Base-by-base conservation (phyloP, 1,140 invertebrate species). In the Macrocentrus cingulum region DNA sequence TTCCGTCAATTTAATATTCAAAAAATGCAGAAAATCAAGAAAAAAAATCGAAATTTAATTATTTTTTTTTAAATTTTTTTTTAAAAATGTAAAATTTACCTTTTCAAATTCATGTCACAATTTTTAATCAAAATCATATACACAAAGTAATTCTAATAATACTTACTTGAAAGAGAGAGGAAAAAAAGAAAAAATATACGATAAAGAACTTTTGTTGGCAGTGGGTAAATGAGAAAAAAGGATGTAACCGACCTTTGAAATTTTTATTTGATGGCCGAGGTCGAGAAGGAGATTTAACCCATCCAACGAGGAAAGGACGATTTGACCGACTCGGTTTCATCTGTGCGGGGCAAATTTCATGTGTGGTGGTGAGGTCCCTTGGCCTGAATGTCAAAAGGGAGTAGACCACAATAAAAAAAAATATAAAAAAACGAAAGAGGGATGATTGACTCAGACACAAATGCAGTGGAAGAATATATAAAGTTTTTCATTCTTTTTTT, bases 241-340 rank as follows among this genome's bases (percentile, higher is more conserved):
- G 13, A 11, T 11, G 49, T 32, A 34, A 20, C 29, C 7, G 18
- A 34, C 22, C 18, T 58, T 58, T 51, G 25, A 58, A 23, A 58
- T 58, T 58, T 58, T 39, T 25, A 51, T 58, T 50, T 23, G 55
- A 57, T 58, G n/a, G n/a, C n/a, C n/a, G n/a, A n/a, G n/a, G n/a
- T n/a, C 29, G 48, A 13, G 3, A 16, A 19, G 48, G 42, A 58
- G 48, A 58, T 58, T 58, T 58, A 58, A 51, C 51, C 25, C 48
- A 22, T 37, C 42, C 48, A 29, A 51, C 13, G 34, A n/a, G 56
- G 45, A 49, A 19, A 19, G 55, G 45, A 49, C 46, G 32, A 56
- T 48, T 48, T 48, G 54, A 48, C 45, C 45, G 36, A 2, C 15
- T 41, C 19, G n/a, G 15, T 42, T 52, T 9, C 15, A 46, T 8